A percentile compares a stretch with the other conserved stretches of the same genome.
Evolutionary conservation across 2,113 vertebrate species (phyloP).

Genomic region (Mus pahari): DNA sequence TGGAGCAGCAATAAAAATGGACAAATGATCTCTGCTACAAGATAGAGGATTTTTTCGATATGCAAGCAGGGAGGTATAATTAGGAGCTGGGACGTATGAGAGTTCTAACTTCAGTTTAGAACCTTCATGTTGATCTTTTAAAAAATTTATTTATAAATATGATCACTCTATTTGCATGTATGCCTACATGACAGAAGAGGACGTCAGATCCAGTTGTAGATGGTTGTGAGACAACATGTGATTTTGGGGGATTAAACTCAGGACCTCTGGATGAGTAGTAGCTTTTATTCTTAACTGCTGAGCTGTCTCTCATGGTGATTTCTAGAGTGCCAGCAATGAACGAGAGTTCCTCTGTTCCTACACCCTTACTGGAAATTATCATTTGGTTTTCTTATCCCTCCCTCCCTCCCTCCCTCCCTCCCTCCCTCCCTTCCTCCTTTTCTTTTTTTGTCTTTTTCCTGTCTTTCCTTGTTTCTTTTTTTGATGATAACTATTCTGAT

Average conservation of each 20-base stretch:
- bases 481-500: neutral
- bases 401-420: neutral
- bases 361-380: neutral
- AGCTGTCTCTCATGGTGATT: neutral
- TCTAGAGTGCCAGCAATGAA: neutral
- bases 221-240: too few species aligned
- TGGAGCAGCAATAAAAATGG: neutral
- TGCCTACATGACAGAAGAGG: too few species aligned
- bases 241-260: too few species aligned
- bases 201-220: too few species aligned
- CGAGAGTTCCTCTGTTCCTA: neutral
- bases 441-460: too few species aligned
- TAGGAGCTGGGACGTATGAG: neutral
- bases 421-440: too few species aligned
- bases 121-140: neutral
- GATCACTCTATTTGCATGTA: too few species aligned
- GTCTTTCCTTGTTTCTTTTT: neutral
- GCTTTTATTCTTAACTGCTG: too few species aligned
- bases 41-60: neutral
- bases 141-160: too few species aligned
- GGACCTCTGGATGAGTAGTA: too few species aligned
- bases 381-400: neutral
- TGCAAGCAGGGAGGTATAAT: neutral
- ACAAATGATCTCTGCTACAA: neutral
- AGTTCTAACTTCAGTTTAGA: neutral